These are phyloP conservation scores for Astyanax mexicanus DNA, from an alignment of 2,797 vertebrate genomes.

Conservation along the genomic window DNA sequence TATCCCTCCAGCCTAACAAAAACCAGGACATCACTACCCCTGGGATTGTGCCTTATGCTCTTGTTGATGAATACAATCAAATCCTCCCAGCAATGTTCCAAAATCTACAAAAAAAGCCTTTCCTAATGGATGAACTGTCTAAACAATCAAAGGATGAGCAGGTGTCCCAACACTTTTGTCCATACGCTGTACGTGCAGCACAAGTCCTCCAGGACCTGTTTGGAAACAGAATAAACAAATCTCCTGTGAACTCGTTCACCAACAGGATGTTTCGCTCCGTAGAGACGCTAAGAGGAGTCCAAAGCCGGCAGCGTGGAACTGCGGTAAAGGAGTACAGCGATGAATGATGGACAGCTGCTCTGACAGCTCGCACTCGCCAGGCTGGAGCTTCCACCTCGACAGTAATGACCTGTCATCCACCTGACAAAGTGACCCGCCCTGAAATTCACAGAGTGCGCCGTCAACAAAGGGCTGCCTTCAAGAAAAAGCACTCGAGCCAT, in stretches of 20 bases:
- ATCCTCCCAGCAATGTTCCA: no score
- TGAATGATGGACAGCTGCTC: slow-evolving; percentile 44
- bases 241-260: slow-evolving; percentile 27
- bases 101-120: no score
- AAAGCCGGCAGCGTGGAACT: slow-evolving; percentile 29
- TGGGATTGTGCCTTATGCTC: no score
- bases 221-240: slow-evolving; percentile 42
- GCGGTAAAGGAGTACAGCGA: not conserved
- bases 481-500: not conserved
- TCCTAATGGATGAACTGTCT: no score
- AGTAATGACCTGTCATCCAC: slow-evolving; percentile 39
- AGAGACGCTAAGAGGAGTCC: slow-evolving; percentile 9
- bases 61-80: no score
- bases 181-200: no score
- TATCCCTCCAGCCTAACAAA: no score
- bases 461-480: not conserved
- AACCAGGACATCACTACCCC: no score
- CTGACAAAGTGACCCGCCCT: slow-evolving; percentile 38
- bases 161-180: no score
- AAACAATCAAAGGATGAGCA: no score
- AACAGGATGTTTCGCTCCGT: slow-evolving; percentile 43
- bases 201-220: not conserved
- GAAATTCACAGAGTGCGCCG: not conserved
- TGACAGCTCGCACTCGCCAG: slow-evolving; percentile 30
- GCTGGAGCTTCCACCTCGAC: slow-evolving; percentile 16